phyloP scores from a whole-genome alignment of 2,888 invertebrate species.

The Eretmocerus hayati region DNA sequence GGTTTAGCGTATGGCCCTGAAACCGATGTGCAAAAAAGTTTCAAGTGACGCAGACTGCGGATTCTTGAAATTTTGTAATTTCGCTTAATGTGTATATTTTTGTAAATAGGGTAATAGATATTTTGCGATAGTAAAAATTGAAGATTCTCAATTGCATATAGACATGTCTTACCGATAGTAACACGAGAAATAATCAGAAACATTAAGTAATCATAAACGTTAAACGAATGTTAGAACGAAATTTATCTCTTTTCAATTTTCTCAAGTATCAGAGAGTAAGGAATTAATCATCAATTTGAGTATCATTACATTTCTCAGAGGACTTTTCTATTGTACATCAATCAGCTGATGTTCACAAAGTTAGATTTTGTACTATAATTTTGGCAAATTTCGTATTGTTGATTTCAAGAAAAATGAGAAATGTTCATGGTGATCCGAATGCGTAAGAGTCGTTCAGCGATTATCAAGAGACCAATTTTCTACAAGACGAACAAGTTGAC shows the following conservation, averaged over 20 bases:
- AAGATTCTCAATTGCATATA: slow-evolving; percentile 10
- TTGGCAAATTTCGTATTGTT: not conserved
- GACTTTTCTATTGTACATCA: too few species aligned
- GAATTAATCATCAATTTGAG: too few species aligned
- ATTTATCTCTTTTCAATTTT: too few species aligned
- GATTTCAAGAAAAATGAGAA: slow-evolving; percentile 1
- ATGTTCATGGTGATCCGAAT: too few species aligned
- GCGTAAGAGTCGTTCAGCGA: slow-evolving; percentile 43
- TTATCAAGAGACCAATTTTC: slow-evolving; percentile 46
- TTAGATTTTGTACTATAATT: not conserved
- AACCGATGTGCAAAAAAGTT: slow-evolving; percentile 17
- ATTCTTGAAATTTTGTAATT: slow-evolving; percentile 27
- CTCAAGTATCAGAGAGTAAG: too few species aligned
- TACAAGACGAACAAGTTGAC: slow-evolving; percentile 17
- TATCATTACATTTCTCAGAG: too few species aligned
- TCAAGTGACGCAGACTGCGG: slow-evolving; percentile 12
- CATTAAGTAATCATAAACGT: too few species aligned
- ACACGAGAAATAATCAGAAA: too few species aligned
- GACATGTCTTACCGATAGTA: slow-evolving; percentile 14
- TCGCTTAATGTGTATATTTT: slow-evolving; percentile 47
- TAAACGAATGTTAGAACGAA: too few species aligned
- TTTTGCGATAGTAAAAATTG: slow-evolving; percentile 36
- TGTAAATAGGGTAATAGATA: slow-evolving; percentile 36
- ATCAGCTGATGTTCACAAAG: too few species aligned
- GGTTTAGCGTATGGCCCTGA: slow-evolving; percentile 16